phyloP scores from a whole-genome alignment of 2,113 vertebrate genomes.

The Archilochus colubris region DNA sequence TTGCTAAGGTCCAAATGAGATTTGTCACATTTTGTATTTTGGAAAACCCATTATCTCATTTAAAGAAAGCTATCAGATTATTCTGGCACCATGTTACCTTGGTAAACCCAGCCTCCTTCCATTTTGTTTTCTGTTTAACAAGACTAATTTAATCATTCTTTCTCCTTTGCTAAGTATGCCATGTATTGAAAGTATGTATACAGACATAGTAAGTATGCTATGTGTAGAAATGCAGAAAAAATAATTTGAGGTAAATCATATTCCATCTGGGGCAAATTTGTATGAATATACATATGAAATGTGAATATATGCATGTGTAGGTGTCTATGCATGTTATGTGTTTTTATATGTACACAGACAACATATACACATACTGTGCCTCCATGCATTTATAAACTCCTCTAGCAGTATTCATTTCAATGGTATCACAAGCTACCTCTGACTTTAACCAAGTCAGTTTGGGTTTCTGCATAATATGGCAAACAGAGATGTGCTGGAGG shows the following conservation, averaged over 20 bases:
- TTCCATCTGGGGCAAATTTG: not conserved
- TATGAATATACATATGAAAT: not conserved
- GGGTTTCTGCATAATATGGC: not conserved
- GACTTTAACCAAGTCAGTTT: not conserved
- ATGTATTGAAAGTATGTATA: not conserved
- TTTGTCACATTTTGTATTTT: not conserved
- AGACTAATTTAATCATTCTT: not conserved
- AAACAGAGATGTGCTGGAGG: not conserved
- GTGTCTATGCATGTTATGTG: not conserved
- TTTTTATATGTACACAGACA: not conserved
- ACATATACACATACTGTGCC: not conserved
- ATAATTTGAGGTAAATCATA: not conserved
- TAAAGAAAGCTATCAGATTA: not conserved
- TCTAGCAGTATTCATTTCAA: not conserved
- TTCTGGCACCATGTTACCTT: not conserved
- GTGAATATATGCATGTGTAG: fast-evolving
- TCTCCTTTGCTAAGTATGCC: not conserved
- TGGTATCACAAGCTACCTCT: not conserved
- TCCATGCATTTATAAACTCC: not conserved
- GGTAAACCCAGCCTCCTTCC: not conserved
- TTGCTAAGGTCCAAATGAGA: not conserved
- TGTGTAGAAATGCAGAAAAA: not conserved
- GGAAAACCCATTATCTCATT: constrained; percentile 18
- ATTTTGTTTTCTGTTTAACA: not conserved
- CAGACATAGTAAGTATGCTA: not conserved